Evolutionary conservation across 2,797 vertebrate genomes (phyloP), one percentile per base, ranked within the genome.

Genomic region (Mallotus villosus): DNA sequence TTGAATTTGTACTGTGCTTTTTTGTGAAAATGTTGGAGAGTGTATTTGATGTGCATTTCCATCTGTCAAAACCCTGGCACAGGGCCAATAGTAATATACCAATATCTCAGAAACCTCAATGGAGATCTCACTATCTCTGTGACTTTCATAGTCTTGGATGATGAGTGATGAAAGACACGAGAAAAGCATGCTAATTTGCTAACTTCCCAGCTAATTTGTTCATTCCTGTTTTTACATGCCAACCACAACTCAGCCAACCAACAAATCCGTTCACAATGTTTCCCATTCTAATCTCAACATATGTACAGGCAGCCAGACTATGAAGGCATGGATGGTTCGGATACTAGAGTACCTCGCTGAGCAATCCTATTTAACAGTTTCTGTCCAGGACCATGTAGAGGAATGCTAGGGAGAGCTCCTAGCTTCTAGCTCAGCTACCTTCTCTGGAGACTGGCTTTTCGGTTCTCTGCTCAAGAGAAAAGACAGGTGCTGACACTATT

Each of bases 211-310:
- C 32, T 34, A 34, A 34, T 41, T 12, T 16, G 37, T 41, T 66
- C 16, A 25, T 65, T 66, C n/a, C 12, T 21, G 64, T 29, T 25
- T 67, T 24, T 57, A 67, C 61, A 55, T 19, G 25, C 22, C 41
- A 32, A n/a, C 21, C 8, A 21, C n/a, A 24, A 32, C 32, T 32
- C 32, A 16, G 2, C 29, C 55, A 63, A 41, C 57, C 53, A 19
- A 68, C 41, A 66, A 27, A 68, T 70, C 60, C 27, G 34, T 46
- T 60, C 27, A 22, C 51, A 68, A 63, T 51, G 75, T 78, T 82
- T 84, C 77, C 84, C 41, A 70, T 72, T 46, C 66, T 84, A 80
- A 86, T 83, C 79, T 82, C 67, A 60, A 57, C 62, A 78, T 74
- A 73, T 85, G 81, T 77, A 81, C 75, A 70, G 32, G 51, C 29